Conservation (phyloP, 2,113 vertebrate species). For the Todiramphus chloris region DNA sequence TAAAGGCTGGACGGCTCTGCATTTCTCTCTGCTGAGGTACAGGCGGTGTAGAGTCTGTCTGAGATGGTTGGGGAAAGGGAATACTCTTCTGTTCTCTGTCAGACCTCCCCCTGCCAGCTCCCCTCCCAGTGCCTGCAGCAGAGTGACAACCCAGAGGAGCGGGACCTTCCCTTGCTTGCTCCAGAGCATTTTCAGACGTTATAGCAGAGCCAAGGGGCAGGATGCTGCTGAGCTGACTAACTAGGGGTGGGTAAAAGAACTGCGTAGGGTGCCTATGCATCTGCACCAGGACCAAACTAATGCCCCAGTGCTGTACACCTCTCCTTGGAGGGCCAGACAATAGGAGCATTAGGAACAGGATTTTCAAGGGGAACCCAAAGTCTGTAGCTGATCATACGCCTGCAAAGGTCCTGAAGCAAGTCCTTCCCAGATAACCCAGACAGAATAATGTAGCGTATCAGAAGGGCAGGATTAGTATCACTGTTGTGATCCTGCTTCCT, state of each 20-base stretch:
- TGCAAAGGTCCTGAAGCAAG: neutral
- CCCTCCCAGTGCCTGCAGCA: neutral
- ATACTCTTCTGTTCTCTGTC: neutral
- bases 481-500: neutral
- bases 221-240: neutral
- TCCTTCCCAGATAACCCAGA: neutral
- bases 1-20: neutral
- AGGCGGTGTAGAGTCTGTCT: neutral
- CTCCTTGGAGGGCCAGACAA: neutral
- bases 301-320: fast-evolving
- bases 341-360: neutral
- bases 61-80: neutral
- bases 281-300: neutral
- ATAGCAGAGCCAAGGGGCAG: neutral
- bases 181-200: neutral
- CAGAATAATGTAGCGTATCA: fast-evolving
- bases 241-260: neutral
- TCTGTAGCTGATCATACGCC: neutral
- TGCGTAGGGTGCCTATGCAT: neutral
- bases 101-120: neutral
- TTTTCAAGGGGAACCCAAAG: neutral
- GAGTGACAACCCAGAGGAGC: neutral
- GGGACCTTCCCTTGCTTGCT: neutral
- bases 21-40: neutral
- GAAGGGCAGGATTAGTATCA: neutral